Evolutionary conservation across 2,113 vertebrate species (phyloP), one percentile per base, ranked within the genome.

Genomic region (Lichenostomus cassidix): DNA sequence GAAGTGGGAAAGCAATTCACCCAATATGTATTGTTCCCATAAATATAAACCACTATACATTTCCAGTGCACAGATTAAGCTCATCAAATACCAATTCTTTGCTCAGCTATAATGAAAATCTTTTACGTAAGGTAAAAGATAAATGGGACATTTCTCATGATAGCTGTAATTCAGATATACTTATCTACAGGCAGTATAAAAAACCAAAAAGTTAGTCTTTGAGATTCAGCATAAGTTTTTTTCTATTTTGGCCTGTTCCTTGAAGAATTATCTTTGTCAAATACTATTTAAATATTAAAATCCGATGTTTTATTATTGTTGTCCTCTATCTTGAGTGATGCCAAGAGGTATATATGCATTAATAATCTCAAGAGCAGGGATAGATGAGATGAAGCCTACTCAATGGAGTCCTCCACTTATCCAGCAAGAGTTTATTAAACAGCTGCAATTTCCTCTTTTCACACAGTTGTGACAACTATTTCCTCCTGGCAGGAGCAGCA

Each of bases 1-100:
- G 29, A 23, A 77, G 56, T 39, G 50, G n/a, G 33, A 96, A 90
- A 79, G 37, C 31, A 92, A 58, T n/a, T 80, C 75, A 29, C 16
- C 12, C 64, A 73, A 63, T 79, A 60, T 56, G 12, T 65, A 60
- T 46, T 86, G 58, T 42, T 69, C 55, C 71, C 22, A 80, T 92
- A 90, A 89, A 93, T 79, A 87, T 37, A 80, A 83, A 73, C 41
- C 23, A 31, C 53, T 52, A 41, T 42, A 37, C 69, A 41, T 85
- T 88, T 90, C 50, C 71, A 88, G 35, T 15, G 18, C 35, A 41
- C 46, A 90, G 46, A 83, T 84, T 80, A 90, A 80, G 37, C 46
- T 92, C 58, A 88, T 91, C 62, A 94, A 94, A 93, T 80, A 95
- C 8, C 67, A 82, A 42, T 90, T 65, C 70, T 83, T 93, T 94